These are phyloP conservation scores for Erebia ligea DNA, from an alignment of 2,888 invertebrate species.

Conservation along the genomic window DNA sequence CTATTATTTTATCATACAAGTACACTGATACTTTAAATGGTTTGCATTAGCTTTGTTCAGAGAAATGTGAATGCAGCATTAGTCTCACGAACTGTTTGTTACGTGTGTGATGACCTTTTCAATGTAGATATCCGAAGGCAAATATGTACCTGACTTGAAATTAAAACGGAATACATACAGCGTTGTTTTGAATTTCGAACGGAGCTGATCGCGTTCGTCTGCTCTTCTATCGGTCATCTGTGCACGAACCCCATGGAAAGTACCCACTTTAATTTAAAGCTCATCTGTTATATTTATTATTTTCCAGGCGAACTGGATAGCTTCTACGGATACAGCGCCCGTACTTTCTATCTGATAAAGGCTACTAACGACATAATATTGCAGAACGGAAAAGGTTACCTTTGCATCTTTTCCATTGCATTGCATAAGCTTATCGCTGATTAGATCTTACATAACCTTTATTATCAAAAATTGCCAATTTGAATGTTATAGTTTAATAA, in stretches of 20 bases:
- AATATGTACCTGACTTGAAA: conserved; percentile 43
- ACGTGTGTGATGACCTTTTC: conserved; percentile 41
- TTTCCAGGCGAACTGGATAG: conserved; percentile 55
- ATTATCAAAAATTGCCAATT: conserved; percentile 32
- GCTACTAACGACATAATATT: conserved; percentile 56
- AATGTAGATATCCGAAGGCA: conserved; percentile 37
- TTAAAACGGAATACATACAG: conserved; percentile 54
- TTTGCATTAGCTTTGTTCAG: conserved; percentile 24
- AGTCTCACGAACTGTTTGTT: conserved; percentile 37
- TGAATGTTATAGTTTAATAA: conserved; percentile 1
- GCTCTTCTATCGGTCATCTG: conserved; percentile 69
- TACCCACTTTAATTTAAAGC: conserved; percentile 29
- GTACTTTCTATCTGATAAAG: conserved; percentile 78
- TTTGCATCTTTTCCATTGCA: conserved; percentile 56
- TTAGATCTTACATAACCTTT: conserved; percentile 39
- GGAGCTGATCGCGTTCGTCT: conserved; percentile 68
- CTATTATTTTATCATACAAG: conserved; percentile 21
- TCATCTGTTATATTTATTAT: conserved; percentile 60
- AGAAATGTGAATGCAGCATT: conserved; percentile 35
- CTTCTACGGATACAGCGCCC: conserved; percentile 49
- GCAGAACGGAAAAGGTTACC: conserved; percentile 50
- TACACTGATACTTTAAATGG: conserved; percentile 20
- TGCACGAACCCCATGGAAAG: conserved; percentile 58
- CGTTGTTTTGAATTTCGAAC: conserved; percentile 50
- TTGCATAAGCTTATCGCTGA: conserved; percentile 52